A percentile compares a stretch with the other conserved stretches of the same genome.
Evolutionary conservation across 1,140 invertebrate species (phyloP).

Genomic region (Danaus plexippus): DNA sequence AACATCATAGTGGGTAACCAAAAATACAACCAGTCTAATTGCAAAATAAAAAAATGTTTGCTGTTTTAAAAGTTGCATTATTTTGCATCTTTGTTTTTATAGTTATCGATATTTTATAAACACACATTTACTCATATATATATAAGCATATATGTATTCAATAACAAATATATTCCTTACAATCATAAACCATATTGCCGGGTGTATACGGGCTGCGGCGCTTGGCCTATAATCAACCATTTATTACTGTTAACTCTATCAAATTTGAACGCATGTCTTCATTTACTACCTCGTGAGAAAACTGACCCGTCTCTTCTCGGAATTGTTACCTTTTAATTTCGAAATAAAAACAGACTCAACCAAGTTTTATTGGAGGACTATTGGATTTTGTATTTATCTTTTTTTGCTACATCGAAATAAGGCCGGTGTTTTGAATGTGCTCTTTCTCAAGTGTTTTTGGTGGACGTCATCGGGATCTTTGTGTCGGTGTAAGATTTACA

Average conservation of each 20-base stretch:
- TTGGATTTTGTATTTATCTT: constrained; percentile 49
- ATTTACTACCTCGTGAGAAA: constrained; percentile 57
- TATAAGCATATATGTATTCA: constrained; percentile 22
- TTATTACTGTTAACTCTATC: constrained; percentile 61
- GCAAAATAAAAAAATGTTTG: too few relatives aligned
- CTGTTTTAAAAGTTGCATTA: too few relatives aligned
- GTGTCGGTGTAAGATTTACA: constrained; percentile 24
- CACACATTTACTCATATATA: constrained; percentile 8
- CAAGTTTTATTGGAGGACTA: constrained; percentile 58
- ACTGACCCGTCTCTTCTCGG: constrained; percentile 41
- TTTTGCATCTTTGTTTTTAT: background rate
- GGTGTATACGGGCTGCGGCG: constrained; percentile 47
- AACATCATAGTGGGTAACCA: too few relatives aligned
- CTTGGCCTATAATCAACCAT: constrained; percentile 56
- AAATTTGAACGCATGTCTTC: constrained; percentile 48
- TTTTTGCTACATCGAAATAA: constrained; percentile 44
- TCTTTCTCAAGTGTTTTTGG: constrained; percentile 35
- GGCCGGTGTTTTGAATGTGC: constrained; percentile 27
- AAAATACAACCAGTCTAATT: too few relatives aligned
- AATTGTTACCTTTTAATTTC: constrained; percentile 56
- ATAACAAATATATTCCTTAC: constrained; percentile 10
- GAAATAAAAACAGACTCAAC: constrained; percentile 52
- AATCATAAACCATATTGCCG: constrained; percentile 47
- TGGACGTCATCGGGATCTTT: constrained; percentile 36
- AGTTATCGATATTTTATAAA: background rate